phyloP scores from a whole-genome alignment of 2,113 vertebrate genomes.

The Daubentonia madagascariensis region DNA sequence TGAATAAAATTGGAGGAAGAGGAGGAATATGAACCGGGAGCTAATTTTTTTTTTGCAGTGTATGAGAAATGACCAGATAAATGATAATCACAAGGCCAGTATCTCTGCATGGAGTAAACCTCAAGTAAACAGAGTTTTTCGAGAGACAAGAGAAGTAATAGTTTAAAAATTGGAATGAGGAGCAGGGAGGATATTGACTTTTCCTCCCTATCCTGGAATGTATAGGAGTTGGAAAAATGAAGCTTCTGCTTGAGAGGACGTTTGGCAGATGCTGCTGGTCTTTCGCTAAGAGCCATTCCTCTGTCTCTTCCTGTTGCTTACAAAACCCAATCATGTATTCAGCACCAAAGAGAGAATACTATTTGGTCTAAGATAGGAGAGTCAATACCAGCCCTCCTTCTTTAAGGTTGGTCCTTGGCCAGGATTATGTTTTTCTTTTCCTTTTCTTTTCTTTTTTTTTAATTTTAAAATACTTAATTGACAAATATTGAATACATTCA shows the following conservation, averaged over 20 bases:
- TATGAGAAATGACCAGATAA: background rate
- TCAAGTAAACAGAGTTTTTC: background rate
- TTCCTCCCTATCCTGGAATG: background rate
- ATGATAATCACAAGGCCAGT: background rate
- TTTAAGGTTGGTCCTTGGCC: background rate
- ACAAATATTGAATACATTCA: background rate
- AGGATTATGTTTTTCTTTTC: background rate
- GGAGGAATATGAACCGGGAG: background rate
- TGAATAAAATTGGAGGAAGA: background rate
- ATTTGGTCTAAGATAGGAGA: background rate
- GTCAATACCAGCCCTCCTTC: background rate
- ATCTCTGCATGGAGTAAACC: background rate
- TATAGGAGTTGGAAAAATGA: background rate
- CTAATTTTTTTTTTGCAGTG: background rate
- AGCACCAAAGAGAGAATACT: background rate
- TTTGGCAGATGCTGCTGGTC: background rate
- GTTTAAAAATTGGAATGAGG: background rate
- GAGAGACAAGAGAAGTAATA: background rate
- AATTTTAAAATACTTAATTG: background rate
- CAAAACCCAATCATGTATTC: background rate
- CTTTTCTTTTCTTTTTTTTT: background rate
- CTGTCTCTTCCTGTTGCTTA: background rate
- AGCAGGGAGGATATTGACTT: background rate
- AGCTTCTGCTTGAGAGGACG: background rate
- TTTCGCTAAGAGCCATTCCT: background rate